Conservation (phyloP, 2,888 invertebrate genomes). For the Drosophila atripex region DNA sequence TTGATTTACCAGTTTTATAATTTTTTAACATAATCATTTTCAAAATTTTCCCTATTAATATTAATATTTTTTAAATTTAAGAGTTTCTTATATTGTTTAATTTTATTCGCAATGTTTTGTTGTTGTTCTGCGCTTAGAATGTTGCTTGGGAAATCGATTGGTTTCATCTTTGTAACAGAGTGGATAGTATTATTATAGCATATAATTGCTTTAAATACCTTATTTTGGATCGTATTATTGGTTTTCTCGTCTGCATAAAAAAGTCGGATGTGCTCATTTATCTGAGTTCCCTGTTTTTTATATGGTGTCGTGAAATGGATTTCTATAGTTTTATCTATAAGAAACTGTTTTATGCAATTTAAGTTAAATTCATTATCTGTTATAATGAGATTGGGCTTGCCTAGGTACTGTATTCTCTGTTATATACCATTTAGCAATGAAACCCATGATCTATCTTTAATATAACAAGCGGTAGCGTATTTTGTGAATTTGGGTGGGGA, state of each 20-base stretch:
- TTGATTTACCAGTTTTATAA: constrained; percentile 8
- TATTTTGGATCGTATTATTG: constrained; percentile 12
- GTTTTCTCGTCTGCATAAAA: constrained; percentile 2
- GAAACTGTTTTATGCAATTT: constrained; percentile 8
- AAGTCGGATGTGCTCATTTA: constrained; percentile 10
- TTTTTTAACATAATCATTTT: constrained; percentile 7
- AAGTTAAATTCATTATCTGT: constrained; percentile 12
- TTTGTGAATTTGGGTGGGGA: no score
- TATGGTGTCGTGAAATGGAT: constrained; percentile 1
- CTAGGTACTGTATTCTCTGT: constrained; percentile 7
- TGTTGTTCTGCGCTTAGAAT: constrained; percentile 5
- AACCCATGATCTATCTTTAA: not conserved
- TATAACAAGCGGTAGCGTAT: not conserved
- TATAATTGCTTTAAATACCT: not conserved
- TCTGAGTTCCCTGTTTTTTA: constrained; percentile 10
- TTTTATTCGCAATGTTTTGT: no score
- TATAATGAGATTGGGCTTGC: constrained; percentile 4
- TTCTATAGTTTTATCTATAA: constrained; percentile 9
- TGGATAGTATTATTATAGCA: constrained; percentile 10
- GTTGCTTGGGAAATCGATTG: constrained; percentile 7
- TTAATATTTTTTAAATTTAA: constrained; percentile 3
- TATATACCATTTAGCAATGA: constrained; percentile 7
- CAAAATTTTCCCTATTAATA: not conserved
- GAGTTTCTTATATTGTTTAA: constrained; percentile 1
- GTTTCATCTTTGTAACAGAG: constrained; percentile 5